phyloP scores from a whole-genome alignment of 1,140 invertebrate genomes.

The Zaprionus taronus region DNA sequence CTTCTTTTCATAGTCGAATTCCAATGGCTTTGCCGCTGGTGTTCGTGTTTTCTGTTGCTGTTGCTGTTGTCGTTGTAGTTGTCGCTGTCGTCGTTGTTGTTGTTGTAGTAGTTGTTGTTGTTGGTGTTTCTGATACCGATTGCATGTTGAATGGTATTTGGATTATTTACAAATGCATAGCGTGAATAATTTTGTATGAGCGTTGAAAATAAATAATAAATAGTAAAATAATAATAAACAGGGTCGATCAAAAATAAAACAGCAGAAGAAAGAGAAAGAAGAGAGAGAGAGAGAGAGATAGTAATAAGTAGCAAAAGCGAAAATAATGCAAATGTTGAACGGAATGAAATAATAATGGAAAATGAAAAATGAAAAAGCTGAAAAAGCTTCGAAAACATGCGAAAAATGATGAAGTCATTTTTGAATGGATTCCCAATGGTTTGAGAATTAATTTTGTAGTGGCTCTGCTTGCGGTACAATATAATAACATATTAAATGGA shows the following conservation, averaged over 20 bases:
- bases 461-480: background rate
- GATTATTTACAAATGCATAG: conserved; percentile 81
- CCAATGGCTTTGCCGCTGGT: conserved; percentile 28
- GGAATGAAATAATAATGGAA: conserved; percentile 35
- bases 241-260: conserved; percentile 45
- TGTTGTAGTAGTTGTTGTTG: conserved; percentile 65
- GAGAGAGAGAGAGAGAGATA: conserved; percentile 36
- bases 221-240: conserved; percentile 47
- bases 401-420: conserved; percentile 3
- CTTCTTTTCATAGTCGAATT: conserved; percentile 67
- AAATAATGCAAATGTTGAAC: conserved; percentile 23
- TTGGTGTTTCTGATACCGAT: conserved; percentile 73
- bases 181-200: conserved; percentile 67
- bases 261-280: conserved; percentile 32
- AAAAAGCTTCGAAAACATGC: conserved; percentile 35
- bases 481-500: no score
- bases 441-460: conserved; percentile 13
- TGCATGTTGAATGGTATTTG: conserved; percentile 76
- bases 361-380: conserved; percentile 29
- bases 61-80: conserved; percentile 38
- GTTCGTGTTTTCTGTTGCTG: conserved; percentile 43
- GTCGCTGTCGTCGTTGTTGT: conserved; percentile 54
- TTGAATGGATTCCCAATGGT: conserved; percentile 22
- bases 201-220: conserved; percentile 67
- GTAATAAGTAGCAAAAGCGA: conserved; percentile 46